phyloP scores from a whole-genome alignment of 2,113 vertebrate species.

The Ochotona curzoniae region DNA sequence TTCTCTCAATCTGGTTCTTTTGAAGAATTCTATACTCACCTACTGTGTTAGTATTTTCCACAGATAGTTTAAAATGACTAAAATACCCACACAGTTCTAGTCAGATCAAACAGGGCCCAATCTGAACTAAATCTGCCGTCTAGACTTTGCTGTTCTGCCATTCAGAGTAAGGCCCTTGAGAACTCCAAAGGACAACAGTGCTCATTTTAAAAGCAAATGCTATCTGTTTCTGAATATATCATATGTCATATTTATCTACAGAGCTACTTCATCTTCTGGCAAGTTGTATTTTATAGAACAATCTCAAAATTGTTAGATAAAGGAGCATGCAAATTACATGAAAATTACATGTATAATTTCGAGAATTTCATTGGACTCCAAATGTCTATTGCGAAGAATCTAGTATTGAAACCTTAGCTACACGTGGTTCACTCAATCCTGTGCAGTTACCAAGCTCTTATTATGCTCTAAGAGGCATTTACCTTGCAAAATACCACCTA shows the following conservation, averaged over 20 bases:
- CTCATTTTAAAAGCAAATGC: constrained; percentile 50
- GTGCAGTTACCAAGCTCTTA: not conserved
- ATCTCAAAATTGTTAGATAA: constrained; percentile 42
- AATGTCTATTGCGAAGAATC: not conserved
- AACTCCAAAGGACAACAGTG: not conserved
- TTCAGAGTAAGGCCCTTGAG: constrained; percentile 32
- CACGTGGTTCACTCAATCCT: not conserved
- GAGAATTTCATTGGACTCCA: not conserved
- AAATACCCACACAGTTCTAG: constrained; percentile 52
- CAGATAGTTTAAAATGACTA: constrained; percentile 55
- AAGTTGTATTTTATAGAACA: not conserved
- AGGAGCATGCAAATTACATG: not conserved
- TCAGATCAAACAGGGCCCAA: not conserved
- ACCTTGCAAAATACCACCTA: not conserved
- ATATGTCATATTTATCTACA: not conserved
- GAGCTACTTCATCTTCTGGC: not conserved
- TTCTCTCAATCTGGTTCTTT: constrained; percentile 38
- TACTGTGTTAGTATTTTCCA: constrained; percentile 58
- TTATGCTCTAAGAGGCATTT: not conserved
- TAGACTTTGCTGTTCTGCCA: not conserved
- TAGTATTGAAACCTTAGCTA: not conserved
- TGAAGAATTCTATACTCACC: constrained; percentile 59
- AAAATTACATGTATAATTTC: constrained; percentile 6
- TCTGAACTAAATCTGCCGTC: not conserved
- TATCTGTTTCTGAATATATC: not conserved